These are phyloP conservation scores for Panopea generosa DNA, from an alignment of 2,888 invertebrate genomes.

Conservation along the genomic window DNA sequence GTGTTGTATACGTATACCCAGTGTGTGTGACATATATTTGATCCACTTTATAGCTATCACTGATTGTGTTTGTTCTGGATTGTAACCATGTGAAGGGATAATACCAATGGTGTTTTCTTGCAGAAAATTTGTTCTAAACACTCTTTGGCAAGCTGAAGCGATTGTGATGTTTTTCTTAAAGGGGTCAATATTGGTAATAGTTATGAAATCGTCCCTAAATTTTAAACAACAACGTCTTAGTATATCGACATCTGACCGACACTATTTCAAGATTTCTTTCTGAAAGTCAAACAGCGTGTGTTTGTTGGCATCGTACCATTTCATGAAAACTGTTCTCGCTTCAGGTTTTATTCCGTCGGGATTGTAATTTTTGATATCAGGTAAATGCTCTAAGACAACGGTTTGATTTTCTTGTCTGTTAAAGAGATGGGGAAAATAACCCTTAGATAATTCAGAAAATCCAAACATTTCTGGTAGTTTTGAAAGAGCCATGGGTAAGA, in stretches of 20 bases:
- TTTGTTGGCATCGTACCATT: conserved; percentile 44
- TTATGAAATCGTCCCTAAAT: conserved; percentile 36
- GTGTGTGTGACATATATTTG: conserved; percentile 36
- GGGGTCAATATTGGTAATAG: conserved; percentile 37
- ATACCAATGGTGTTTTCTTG: conserved; percentile 26
- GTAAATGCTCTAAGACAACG: conserved; percentile 23
- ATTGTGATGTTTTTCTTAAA: conserved; percentile 41
- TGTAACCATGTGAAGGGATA: conserved; percentile 53
- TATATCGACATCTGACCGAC: conserved; percentile 45
- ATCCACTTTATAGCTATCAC: conserved; percentile 51
- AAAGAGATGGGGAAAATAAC: not conserved
- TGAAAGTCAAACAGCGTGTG: conserved; percentile 37
- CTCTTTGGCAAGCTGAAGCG: conserved; percentile 42
- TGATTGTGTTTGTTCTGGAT: conserved; percentile 52
- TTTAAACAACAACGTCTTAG: conserved; percentile 25
- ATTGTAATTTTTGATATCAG: conserved; percentile 30
- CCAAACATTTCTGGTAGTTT: conserved; percentile 39
- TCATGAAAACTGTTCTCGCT: conserved; percentile 26
- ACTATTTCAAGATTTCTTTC: conserved; percentile 34
- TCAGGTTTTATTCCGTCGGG: conserved; percentile 48
- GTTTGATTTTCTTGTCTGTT: conserved; percentile 30
- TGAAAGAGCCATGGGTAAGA: conserved; percentile 43
- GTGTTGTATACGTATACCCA: conserved; percentile 29
- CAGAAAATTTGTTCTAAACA: conserved; percentile 44
- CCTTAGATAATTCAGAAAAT: conserved; percentile 26